These are phyloP conservation scores for Dasyurus viverrinus DNA, from an alignment of 2,113 vertebrate genomes.

Conservation along the genomic window DNA sequence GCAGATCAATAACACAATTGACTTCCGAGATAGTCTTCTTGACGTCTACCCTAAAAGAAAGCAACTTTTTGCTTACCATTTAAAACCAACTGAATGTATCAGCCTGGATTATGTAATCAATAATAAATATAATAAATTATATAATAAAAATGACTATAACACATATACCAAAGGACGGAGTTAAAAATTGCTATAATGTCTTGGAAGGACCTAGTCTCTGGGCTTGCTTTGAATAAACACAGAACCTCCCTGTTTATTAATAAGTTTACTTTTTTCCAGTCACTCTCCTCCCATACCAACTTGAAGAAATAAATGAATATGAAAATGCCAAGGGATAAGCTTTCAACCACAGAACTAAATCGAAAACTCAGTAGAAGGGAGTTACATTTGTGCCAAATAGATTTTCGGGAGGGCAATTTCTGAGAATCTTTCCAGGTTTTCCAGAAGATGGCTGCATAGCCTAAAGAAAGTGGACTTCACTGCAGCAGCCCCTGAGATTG, in stretches of 20 bases:
- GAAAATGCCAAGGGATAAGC: background rate
- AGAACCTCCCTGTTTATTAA: background rate
- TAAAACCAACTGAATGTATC: background rate
- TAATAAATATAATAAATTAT: background rate
- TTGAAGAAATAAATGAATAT: background rate
- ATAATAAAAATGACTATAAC: fast-evolving
- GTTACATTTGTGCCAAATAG: background rate
- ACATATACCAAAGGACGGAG: fast-evolving
- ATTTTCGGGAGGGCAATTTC: background rate
- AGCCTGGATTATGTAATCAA: background rate
- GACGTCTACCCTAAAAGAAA: slow-evolving; percentile 40
- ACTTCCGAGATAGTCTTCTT: slow-evolving; percentile 39
- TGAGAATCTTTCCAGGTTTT: background rate
- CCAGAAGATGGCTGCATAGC: background rate
- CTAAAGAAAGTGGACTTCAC: background rate
- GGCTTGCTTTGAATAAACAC: background rate
- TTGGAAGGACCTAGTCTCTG: background rate
- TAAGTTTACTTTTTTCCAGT: background rate
- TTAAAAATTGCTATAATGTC: fast-evolving
- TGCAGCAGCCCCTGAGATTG: background rate
- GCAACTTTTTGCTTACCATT: slow-evolving; percentile 15
- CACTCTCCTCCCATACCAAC: background rate
- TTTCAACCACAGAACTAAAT: background rate
- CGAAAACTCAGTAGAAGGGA: background rate
- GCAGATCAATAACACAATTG: slow-evolving; percentile 54